phyloP scores from a whole-genome alignment of 2,113 vertebrate genomes.

The Lipophrys pholis region DNA sequence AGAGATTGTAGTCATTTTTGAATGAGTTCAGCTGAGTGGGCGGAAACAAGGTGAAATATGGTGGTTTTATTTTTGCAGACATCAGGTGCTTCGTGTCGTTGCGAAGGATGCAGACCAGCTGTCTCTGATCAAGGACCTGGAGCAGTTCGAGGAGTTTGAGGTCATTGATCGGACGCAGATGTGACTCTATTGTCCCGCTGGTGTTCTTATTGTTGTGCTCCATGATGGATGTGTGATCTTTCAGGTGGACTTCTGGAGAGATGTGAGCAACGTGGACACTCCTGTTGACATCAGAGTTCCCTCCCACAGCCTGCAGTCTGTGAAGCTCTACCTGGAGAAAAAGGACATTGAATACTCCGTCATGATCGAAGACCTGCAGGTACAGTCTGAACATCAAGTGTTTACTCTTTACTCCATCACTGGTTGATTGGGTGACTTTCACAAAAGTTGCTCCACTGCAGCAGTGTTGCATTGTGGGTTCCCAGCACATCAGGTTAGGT shows the following conservation, averaged over 20 bases:
- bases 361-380: constrained; percentile 93
- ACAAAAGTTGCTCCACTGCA: no score
- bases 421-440: no score
- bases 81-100: constrained; percentile 90
- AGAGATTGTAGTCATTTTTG: no score
- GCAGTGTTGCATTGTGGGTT: no score
- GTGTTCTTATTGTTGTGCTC: background rate
- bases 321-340: constrained; percentile 85
- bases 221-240: constrained; percentile 13
- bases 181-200: background rate
- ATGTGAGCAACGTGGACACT: constrained; percentile 61
- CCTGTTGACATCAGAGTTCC: constrained; percentile 88
- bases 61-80: constrained; percentile 75
- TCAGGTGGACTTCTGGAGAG: constrained; percentile 91
- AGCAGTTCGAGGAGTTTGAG: constrained; percentile 76
- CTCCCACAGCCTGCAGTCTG: constrained; percentile 73
- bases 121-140: constrained; percentile 80
- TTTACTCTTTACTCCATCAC: background rate
- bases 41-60: no score
- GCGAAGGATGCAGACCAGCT: constrained; percentile 82
- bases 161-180: constrained; percentile 60
- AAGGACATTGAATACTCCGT: constrained; percentile 80
- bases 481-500: no score
- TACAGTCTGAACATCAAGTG: constrained; percentile 47
- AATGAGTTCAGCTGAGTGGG: no score